Evolutionary conservation across 2,888 invertebrate genomes (phyloP).

Genomic region (Platycnemis pennipes): DNA sequence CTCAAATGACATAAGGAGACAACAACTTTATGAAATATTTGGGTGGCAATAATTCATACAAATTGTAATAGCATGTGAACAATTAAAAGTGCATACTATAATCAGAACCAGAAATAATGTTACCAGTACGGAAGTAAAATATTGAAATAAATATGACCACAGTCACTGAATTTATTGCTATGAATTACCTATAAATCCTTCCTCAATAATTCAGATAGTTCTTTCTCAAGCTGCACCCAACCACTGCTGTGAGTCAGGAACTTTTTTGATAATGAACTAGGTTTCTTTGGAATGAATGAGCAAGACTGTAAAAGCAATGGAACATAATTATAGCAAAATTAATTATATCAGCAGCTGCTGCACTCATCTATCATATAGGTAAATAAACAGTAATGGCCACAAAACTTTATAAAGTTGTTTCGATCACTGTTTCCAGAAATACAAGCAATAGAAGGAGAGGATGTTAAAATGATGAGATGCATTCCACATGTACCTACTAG

Average conservation of each 20-base stretch:
- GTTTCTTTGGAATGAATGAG: conserved; percentile 39
- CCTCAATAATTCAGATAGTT: neutral
- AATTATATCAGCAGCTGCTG: too few relatives aligned
- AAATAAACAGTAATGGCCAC: too few relatives aligned
- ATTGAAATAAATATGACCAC: neutral
- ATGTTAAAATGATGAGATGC: too few relatives aligned
- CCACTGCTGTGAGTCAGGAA: conserved; percentile 17
- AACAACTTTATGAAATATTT: neutral
- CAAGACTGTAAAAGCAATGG: conserved; percentile 31
- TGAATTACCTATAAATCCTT: conserved; percentile 33
- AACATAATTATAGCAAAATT: neutral
- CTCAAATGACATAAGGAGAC: neutral
- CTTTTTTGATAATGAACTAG: conserved; percentile 2
- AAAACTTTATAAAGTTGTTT: too few relatives aligned
- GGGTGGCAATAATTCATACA: neutral
- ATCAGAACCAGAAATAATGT: neutral
- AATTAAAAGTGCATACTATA: neutral
- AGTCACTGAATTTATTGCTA: neutral
- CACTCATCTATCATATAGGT: too few relatives aligned
- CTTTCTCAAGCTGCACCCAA: conserved; percentile 30
- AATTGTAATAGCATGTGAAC: neutral
- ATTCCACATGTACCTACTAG: too few relatives aligned
- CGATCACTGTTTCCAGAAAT: too few relatives aligned
- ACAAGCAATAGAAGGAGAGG: too few relatives aligned
- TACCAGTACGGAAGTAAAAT: too few relatives aligned